Percentiles rank a stretch among this genome's conserved stretches.
These are phyloP conservation scores for Toxotes chatareus DNA, from an alignment of 2,113 vertebrate species.

Conservation along the genomic window DNA sequence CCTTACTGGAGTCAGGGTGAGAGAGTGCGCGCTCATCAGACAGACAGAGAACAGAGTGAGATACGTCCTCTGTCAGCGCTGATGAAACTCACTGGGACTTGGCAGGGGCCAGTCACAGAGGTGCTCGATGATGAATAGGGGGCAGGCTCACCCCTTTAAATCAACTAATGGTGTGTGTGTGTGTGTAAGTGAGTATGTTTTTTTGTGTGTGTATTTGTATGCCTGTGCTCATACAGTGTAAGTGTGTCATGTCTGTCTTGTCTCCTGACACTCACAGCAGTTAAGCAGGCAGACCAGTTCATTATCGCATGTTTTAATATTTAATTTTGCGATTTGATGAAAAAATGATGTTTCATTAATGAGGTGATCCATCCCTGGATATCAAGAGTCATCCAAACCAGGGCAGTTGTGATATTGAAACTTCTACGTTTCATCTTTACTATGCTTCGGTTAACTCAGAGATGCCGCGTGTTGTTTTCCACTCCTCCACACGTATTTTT, in stretches of 20 bases:
- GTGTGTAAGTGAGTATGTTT: conserved; percentile 15
- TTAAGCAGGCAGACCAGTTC: conserved; percentile 65
- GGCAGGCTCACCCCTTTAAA: conserved; percentile 41
- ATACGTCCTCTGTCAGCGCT: conserved; percentile 61
- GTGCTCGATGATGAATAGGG: conserved; percentile 57
- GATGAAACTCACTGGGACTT: conserved; percentile 60
- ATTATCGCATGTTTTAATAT: conserved; percentile 82
- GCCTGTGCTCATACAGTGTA: conserved; percentile 2
- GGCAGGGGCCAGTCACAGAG: conserved; percentile 50
- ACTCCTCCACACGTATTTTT: conserved; percentile 47
- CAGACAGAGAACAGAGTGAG: conserved; percentile 43
- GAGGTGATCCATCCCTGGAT: conserved; percentile 73
- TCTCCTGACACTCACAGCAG: conserved; percentile 46
- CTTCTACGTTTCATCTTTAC: conserved; percentile 23
- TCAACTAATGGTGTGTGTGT: conserved; percentile 43
- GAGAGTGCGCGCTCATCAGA: conserved; percentile 58
- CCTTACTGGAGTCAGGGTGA: conserved; percentile 49
- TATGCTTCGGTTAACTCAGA: conserved; percentile 8
- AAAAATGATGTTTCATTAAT: conserved; percentile 81
- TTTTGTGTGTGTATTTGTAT: conserved; percentile 24
- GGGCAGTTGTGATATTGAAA: conserved; percentile 36
- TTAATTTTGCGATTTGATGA: conserved; percentile 79
- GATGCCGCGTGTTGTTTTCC: conserved; percentile 16
- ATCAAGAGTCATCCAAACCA: conserved; percentile 52
- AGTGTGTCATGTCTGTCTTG: conserved; percentile 42